Evolutionary conservation across 1,140 invertebrate genomes (phyloP).

Genomic region (Cataglyphis hispanica): DNA sequence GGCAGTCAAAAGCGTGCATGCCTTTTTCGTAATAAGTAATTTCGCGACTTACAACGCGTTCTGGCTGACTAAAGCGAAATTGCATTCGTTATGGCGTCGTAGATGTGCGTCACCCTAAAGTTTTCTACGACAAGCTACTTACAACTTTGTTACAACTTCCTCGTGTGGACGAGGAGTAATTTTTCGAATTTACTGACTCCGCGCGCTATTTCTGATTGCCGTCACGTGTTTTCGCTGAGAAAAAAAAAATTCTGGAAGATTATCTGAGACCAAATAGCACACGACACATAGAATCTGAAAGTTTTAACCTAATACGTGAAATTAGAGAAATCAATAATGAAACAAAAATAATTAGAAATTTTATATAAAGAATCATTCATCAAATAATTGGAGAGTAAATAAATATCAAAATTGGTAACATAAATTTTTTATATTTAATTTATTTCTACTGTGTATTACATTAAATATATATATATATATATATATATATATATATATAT

Average conservation of each 20-base stretch:
- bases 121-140: constrained; percentile 68
- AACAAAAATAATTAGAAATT: background rate
- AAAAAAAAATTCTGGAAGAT: constrained; percentile 42
- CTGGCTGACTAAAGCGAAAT: constrained; percentile 61
- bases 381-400: background rate
- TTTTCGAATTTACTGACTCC: constrained; percentile 68
- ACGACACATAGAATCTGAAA: constrained; percentile 17
- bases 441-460: background rate
- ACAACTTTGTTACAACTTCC: constrained; percentile 73
- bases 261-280: constrained; percentile 22
- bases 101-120: constrained; percentile 63
- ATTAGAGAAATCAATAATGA: constrained; percentile 2
- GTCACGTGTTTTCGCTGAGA: constrained; percentile 22
- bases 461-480: background rate
- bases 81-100: constrained; percentile 69
- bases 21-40: constrained; percentile 59
- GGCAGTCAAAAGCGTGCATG: background rate
- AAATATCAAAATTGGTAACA: background rate
- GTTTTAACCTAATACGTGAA: constrained; percentile 25
- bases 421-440: background rate
- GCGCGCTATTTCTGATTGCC: constrained; percentile 43
- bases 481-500: background rate
- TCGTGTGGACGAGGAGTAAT: constrained; percentile 56
- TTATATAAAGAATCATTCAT: background rate
- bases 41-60: constrained; percentile 65